phyloP scores from a whole-genome alignment of 2,797 vertebrate genomes.

The Acanthopagrus latus region DNA sequence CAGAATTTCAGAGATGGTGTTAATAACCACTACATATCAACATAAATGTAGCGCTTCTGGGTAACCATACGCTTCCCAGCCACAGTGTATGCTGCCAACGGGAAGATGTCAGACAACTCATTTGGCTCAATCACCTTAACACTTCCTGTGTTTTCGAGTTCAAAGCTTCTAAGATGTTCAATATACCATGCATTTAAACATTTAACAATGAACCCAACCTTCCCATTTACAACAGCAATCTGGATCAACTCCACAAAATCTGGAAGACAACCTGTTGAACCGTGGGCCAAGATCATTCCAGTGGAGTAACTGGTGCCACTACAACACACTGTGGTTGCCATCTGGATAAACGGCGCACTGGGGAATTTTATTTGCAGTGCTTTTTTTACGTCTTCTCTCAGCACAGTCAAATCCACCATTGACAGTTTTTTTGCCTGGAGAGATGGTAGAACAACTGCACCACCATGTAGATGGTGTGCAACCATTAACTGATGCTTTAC shows the following conservation, averaged over 20 bases:
- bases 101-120: constrained; percentile 15
- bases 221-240: constrained; percentile 7
- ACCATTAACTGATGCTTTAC: constrained; percentile 35
- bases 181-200: constrained; percentile 9
- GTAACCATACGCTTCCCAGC: not conserved
- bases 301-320: constrained; percentile 31
- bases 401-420: constrained; percentile 17
- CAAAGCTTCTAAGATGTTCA: constrained; percentile 38
- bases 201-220: constrained; percentile 40
- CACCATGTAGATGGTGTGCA: constrained; percentile 23
- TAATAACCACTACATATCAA: not conserved
- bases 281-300: constrained; percentile 47
- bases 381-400: constrained; percentile 15
- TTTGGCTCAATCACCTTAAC: constrained; percentile 28
- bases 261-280: constrained; percentile 29
- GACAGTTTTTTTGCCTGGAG: constrained; percentile 18
- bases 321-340: constrained; percentile 26
- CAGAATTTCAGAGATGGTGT: too few relatives aligned
- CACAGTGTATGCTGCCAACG: too few relatives aligned
- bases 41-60: not conserved
- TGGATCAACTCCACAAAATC: constrained; percentile 31
- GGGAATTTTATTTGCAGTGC: constrained; percentile 21
- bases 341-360: constrained; percentile 10
- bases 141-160: constrained; percentile 31
- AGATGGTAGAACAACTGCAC: not conserved